A percentile compares a stretch with the other conserved stretches of the same genome.
Conservation (phyloP, 2,888 invertebrate genomes). For the Drosophila mercatorum region DNA sequence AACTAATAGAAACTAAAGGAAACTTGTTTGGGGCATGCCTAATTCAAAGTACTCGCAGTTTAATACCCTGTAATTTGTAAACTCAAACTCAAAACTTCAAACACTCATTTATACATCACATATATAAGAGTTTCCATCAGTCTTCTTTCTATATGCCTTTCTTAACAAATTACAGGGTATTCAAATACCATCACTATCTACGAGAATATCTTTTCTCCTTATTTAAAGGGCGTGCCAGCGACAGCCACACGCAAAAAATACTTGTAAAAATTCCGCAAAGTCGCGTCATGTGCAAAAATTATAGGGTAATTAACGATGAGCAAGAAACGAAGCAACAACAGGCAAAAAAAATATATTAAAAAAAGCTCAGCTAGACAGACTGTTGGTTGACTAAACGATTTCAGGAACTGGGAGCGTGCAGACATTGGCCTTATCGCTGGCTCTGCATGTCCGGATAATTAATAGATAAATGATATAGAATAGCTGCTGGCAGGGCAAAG, state of each 20-base stretch:
- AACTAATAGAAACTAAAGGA: background rate
- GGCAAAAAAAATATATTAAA: slow-evolving; percentile 17
- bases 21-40: accelerated
- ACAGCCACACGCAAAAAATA: slow-evolving; percentile 51
- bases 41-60: background rate
- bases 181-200: slow-evolving; percentile 57
- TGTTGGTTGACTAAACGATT: slow-evolving; percentile 54
- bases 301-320: slow-evolving; percentile 71
- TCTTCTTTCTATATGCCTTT: background rate
- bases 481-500: slow-evolving; percentile 12
- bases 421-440: slow-evolving; percentile 37
- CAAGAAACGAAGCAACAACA: slow-evolving; percentile 36
- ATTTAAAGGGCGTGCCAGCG: slow-evolving; percentile 57
- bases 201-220: slow-evolving; percentile 47
- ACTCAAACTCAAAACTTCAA: no score
- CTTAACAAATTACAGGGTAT: slow-evolving; percentile 10
- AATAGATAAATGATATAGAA: slow-evolving; percentile 61
- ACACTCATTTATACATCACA: background rate
- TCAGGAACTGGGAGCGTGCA: slow-evolving; percentile 47
- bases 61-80: background rate
- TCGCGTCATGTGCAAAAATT: slow-evolving; percentile 76
- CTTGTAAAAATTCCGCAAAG: slow-evolving; percentile 59
- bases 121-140: background rate
- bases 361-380: slow-evolving; percentile 32
- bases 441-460: slow-evolving; percentile 63